Conservation (phyloP, 2,888 invertebrate species). For the Ceriagrion tenellum region DNA sequence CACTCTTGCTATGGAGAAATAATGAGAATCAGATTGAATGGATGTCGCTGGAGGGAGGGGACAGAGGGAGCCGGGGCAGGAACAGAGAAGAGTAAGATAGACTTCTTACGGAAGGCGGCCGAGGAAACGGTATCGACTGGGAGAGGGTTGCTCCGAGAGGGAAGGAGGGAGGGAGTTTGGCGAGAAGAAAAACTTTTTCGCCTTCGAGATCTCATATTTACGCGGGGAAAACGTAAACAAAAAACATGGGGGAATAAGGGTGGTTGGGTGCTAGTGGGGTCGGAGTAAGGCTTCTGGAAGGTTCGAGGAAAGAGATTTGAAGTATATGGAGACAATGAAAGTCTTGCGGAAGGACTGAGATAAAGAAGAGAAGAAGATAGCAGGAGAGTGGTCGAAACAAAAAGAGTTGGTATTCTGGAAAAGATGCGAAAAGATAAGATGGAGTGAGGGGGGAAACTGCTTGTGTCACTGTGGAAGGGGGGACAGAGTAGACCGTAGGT, state of each 20-base stretch:
- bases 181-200: conserved; percentile 1
- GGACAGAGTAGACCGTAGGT: neutral
- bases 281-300: neutral
- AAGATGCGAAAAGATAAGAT: neutral
- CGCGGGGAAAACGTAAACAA: conserved; percentile 38
- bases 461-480: neutral
- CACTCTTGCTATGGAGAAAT: conserved; percentile 31
- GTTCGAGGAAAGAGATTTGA: neutral
- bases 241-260: neutral
- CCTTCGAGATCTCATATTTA: conserved; percentile 37
- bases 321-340: conserved; percentile 17
- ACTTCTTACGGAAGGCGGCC: conserved; percentile 8
- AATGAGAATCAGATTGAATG: conserved; percentile 52
- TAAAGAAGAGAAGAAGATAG: conserved; percentile 2
- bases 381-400: neutral
- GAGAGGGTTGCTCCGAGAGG: neutral
- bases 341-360: neutral
- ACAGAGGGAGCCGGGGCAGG: neutral
- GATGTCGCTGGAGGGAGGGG: neutral
- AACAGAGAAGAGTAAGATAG: conserved; percentile 1
- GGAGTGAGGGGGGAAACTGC: neutral
- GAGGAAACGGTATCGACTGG: neutral
- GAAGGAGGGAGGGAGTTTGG: neutral
- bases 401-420: neutral
- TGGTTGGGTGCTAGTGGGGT: neutral